Evolutionary conservation across 1,140 invertebrate species (phyloP).

Genomic region (Hetaerina americana): DNA sequence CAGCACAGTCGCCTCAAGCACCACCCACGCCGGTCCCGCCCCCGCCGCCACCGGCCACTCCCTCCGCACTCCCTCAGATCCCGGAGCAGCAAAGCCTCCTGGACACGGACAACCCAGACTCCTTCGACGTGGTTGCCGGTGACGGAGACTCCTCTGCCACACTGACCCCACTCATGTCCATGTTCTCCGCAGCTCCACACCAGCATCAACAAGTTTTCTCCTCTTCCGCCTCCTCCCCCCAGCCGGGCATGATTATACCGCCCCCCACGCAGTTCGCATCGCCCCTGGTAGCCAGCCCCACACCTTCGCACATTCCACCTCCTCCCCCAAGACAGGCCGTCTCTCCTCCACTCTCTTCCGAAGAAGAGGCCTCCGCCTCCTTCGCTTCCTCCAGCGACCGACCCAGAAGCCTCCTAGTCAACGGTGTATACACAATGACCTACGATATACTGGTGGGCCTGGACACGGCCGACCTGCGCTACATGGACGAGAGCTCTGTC

Average conservation of each 20-base stretch:
- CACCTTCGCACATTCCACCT: not conserved
- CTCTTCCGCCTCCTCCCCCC: slow-evolving; percentile 7
- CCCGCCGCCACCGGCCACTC: slow-evolving; percentile 26
- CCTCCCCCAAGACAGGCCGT: not conserved
- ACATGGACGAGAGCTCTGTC: slow-evolving; percentile 82
- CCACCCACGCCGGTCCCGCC: slow-evolving; percentile 24
- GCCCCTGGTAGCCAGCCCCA: not conserved
- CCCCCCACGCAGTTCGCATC: slow-evolving; percentile 52
- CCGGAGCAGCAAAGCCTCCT: slow-evolving; percentile 43
- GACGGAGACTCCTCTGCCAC: slow-evolving; percentile 20
- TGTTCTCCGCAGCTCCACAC: slow-evolving; percentile 16
- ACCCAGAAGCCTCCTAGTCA: slow-evolving; percentile 39
- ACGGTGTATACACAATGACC: slow-evolving; percentile 36
- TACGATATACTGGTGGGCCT: slow-evolving; percentile 63
- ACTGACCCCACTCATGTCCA: slow-evolving; percentile 19
- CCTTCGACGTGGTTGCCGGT: not conserved
- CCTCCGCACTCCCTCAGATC: slow-evolving; percentile 46
- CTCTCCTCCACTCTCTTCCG: not conserved
- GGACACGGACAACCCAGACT: slow-evolving; percentile 39
- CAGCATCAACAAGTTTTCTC: slow-evolving; percentile 10
- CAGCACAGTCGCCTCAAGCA: slow-evolving; percentile 18
- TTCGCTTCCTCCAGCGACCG: slow-evolving; percentile 28
- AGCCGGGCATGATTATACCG: slow-evolving; percentile 35
- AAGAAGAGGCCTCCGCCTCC: not conserved
- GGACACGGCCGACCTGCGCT: slow-evolving; percentile 67